Percentiles rank a stretch among this genome's conserved stretches.
Conservation (phyloP, 2,797 vertebrate species). For the Alectoris magna region DNA sequence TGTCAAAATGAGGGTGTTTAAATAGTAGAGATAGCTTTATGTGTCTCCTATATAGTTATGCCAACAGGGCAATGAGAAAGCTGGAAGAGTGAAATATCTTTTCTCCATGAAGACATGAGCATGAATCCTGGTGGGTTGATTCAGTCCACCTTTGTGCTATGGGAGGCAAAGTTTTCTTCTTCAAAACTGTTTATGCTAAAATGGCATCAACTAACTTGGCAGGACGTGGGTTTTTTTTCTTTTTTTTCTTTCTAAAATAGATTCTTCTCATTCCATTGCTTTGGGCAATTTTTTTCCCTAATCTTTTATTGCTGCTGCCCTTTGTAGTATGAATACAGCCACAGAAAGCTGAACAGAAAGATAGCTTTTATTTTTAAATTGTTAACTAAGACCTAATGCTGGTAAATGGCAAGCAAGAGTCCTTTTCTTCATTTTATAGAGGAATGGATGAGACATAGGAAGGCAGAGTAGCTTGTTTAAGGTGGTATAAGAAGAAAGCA, state of each 20-base stretch:
- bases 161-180: background rate
- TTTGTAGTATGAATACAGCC: background rate
- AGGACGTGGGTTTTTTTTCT: background rate
- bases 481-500: background rate
- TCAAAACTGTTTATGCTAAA: background rate
- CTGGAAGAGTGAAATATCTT: slow-evolving; percentile 8
- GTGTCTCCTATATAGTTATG: slow-evolving; percentile 23
- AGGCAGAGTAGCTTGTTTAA: background rate
- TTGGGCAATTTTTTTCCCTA: background rate
- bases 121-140: background rate
- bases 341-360: background rate
- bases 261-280: background rate
- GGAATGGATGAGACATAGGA: background rate
- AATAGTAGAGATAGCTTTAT: slow-evolving; percentile 34
- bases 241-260: background rate
- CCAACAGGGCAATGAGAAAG: slow-evolving; percentile 5
- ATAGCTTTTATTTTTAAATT: background rate
- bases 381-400: slow-evolving; percentile 13
- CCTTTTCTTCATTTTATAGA: background rate
- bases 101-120: background rate
- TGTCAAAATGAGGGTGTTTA: slow-evolving; percentile 57
- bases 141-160: background rate
- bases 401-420: background rate
- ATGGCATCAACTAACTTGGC: background rate
- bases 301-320: slow-evolving; percentile 8